These are phyloP conservation scores for Germaria angustata DNA, from an alignment of 2,888 invertebrate genomes.

Conservation along the genomic window DNA sequence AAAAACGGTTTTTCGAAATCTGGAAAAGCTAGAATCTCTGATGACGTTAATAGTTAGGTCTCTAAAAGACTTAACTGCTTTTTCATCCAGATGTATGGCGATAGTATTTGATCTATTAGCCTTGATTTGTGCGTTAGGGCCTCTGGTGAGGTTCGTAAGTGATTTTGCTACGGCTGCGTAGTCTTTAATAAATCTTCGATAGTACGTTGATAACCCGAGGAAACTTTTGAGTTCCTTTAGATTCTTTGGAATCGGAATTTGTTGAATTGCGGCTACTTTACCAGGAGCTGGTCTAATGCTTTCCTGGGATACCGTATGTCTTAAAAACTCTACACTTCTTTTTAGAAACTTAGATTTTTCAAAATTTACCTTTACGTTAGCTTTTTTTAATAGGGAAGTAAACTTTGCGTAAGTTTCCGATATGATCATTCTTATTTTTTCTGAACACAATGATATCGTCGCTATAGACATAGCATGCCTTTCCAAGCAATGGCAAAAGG, in stretches of 20 bases:
- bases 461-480: slow-evolving; percentile 55
- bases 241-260: not conserved
- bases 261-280: not conserved
- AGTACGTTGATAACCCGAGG: not conserved
- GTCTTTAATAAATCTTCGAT: not conserved
- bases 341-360: slow-evolving; percentile 52
- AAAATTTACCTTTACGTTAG: slow-evolving; percentile 61
- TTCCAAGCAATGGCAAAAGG: not conserved
- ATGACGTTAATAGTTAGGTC: no score
- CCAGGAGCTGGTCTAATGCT: not conserved
- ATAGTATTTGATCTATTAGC: not conserved
- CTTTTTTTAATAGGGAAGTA: slow-evolving; percentile 8
- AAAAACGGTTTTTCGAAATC: not conserved
- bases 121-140: not conserved
- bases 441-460: slow-evolving; percentile 49
- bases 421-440: slow-evolving; percentile 8
- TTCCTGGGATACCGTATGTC: not conserved
- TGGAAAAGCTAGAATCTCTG: no score
- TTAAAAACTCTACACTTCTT: not conserved
- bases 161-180: not conserved
- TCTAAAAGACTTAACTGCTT: not conserved
- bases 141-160: not conserved
- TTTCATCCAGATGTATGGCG: not conserved
- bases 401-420: slow-evolving; percentile 19
- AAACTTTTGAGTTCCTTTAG: not conserved